These are phyloP conservation scores for Perccottus glenii DNA, from an alignment of 2,113 vertebrate genomes.

Conservation along the genomic window DNA sequence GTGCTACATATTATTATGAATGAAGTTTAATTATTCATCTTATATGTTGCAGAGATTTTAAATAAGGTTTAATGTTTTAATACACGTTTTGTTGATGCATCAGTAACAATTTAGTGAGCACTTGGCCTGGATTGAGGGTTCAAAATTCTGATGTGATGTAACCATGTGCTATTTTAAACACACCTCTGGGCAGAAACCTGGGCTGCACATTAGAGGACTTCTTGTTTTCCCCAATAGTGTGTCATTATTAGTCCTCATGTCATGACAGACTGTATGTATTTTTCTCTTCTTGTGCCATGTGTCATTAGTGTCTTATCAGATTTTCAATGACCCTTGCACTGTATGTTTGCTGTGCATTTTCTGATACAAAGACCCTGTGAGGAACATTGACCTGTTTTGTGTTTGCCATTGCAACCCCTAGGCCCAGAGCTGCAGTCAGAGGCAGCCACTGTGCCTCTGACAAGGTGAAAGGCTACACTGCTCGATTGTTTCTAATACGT, in stretches of 20 bases:
- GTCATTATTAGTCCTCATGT: neutral
- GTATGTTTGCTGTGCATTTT: neutral
- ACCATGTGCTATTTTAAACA: no score
- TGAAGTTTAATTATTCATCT: no score
- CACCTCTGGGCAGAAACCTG: constrained; percentile 31
- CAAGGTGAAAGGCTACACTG: constrained; percentile 40
- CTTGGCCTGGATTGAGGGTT: no score
- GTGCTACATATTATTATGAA: no score
- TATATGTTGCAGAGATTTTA: no score
- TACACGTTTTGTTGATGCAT: no score
- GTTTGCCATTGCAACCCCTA: constrained; percentile 43
- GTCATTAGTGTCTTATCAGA: constrained; percentile 9
- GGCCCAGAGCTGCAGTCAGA: neutral
- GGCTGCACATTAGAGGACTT: neutral
- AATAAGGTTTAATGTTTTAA: no score
- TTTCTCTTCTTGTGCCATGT: neutral
- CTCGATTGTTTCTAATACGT: no score
- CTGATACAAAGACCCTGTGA: neutral
- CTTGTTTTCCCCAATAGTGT: neutral
- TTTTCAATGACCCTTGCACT: neutral
- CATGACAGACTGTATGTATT: neutral
- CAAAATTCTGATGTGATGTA: no score
- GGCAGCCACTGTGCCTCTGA: constrained; percentile 16
- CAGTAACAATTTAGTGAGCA: no score
- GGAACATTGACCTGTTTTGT: constrained; percentile 19